phyloP scores from a whole-genome alignment of 2,113 vertebrate genomes.

The Talpa occidentalis region DNA sequence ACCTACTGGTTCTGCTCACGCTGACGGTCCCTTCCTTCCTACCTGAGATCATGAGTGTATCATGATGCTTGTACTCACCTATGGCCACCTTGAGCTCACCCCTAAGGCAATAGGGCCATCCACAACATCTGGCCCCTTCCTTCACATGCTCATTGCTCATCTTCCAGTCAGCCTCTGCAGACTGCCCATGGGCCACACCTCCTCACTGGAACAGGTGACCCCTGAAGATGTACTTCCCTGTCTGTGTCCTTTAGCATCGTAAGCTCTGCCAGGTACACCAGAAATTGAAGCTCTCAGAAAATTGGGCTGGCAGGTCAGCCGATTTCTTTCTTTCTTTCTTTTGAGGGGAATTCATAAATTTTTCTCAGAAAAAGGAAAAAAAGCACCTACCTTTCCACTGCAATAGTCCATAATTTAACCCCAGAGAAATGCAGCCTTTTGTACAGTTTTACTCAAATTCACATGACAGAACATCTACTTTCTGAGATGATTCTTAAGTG shows the following conservation, averaged over 20 bases:
- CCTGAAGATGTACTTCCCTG: not conserved
- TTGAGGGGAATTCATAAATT: not conserved
- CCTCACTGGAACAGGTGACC: not conserved
- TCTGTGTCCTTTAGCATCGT: not conserved
- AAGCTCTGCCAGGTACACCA: not conserved
- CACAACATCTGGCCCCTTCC: not conserved
- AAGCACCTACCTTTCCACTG: not conserved
- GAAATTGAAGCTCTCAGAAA: not conserved
- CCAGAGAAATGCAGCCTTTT: not conserved
- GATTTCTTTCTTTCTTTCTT: not conserved
- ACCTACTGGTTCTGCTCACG: not conserved
- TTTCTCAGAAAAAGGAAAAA: not conserved
- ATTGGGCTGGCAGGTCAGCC: not conserved
- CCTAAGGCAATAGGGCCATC: not conserved
- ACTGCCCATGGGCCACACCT: too few relatives aligned
- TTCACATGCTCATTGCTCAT: fast-evolving
- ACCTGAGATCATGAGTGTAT: not conserved
- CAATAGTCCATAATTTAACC: not conserved
- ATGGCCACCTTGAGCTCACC: not conserved
- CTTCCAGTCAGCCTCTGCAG: not conserved
- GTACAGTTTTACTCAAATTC: not conserved
- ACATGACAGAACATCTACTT: not conserved
- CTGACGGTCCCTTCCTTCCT: too few relatives aligned
- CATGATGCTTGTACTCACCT: not conserved
- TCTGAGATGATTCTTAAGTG: not conserved